phyloP scores from a whole-genome alignment of 2,797 vertebrate species.

The Hypotaenidia philippensis region DNA sequence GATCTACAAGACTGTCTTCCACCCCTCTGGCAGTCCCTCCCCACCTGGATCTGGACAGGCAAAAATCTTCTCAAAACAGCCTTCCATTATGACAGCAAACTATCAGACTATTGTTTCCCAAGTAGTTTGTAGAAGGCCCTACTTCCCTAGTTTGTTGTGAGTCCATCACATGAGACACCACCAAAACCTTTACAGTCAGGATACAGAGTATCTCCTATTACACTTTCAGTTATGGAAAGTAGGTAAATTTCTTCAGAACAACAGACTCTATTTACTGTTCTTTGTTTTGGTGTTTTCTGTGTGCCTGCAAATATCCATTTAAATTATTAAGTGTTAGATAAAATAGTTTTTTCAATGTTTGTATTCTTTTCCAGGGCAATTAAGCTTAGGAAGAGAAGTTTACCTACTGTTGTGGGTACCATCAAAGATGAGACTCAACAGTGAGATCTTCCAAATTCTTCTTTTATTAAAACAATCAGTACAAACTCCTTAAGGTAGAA shows the following conservation, averaged over 20 bases:
- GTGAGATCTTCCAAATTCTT: neutral
- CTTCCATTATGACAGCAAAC: neutral
- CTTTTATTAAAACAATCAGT: neutral
- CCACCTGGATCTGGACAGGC: neutral
- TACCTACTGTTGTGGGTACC: neutral
- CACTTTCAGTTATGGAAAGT: neutral
- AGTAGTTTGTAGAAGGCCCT: neutral
- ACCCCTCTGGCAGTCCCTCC: neutral
- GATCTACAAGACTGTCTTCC: neutral
- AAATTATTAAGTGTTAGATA: neutral
- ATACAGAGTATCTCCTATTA: neutral
- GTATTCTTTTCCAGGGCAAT: neutral
- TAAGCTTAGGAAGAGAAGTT: neutral
- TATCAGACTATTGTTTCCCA: neutral
- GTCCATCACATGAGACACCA: neutral
- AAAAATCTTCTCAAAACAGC: neutral
- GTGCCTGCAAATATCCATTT: neutral
- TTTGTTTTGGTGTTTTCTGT: neutral
- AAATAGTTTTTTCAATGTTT: neutral
- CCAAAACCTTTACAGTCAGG: neutral
- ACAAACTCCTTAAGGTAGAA: neutral
- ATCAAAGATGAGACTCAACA: neutral
- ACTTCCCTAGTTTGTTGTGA: neutral
- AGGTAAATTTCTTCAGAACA: neutral
- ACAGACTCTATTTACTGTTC: neutral